Evolutionary conservation across 2,113 vertebrate genomes (phyloP).

Genomic region (Alethe castanea): DNA sequence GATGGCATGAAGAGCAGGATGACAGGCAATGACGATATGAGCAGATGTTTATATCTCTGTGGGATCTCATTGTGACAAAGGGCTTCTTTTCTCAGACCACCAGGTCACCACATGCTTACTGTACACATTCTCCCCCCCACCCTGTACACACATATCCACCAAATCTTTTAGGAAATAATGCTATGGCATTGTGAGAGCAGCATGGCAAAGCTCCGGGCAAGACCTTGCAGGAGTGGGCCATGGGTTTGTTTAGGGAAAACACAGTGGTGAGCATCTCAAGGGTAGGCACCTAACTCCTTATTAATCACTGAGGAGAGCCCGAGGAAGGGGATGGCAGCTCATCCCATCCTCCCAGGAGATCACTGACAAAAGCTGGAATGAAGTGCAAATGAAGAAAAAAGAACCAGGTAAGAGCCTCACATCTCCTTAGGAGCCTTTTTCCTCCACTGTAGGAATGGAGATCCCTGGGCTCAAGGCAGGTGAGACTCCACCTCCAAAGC

Average conservation of each 20-base stretch:
- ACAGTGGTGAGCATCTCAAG: not conserved
- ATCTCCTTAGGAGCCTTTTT: not conserved
- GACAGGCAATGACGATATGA: fast-evolving
- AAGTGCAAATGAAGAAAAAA: not conserved
- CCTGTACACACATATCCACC: not conserved
- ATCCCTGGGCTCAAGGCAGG: not conserved
- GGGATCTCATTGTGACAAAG: not conserved
- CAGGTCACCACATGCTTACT: not conserved
- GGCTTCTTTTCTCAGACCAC: not conserved
- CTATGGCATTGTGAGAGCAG: not conserved
- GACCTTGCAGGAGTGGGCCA: not conserved
- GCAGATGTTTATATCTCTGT: not conserved
- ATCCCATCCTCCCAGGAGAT: not conserved
- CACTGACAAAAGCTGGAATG: not conserved
- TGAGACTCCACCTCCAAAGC: not conserved
- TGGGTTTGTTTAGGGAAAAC: not conserved
- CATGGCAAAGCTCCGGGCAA: not conserved
- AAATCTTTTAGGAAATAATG: not conserved
- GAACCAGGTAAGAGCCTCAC: not conserved
- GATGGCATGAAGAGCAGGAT: fast-evolving
- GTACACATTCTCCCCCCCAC: fast-evolving
- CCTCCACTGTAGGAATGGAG: not conserved
- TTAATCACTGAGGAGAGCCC: fast-evolving
- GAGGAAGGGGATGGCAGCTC: not conserved
- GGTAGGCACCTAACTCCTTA: not conserved